These are phyloP conservation scores for Arctia plantaginis DNA, from an alignment of 2,888 invertebrate species.

Conservation along the genomic window DNA sequence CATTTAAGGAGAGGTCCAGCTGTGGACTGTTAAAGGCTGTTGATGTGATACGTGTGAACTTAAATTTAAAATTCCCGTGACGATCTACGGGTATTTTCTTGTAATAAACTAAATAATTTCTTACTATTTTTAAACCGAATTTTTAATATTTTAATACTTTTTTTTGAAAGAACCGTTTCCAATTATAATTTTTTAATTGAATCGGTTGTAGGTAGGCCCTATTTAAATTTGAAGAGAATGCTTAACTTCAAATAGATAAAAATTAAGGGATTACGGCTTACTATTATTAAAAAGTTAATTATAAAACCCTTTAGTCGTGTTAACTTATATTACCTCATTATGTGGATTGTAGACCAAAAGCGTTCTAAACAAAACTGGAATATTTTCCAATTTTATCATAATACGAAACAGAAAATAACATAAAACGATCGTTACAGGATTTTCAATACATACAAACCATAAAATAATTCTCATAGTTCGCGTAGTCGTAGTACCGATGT, in stretches of 20 bases:
- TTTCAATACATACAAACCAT: conserved; percentile 34
- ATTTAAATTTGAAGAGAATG: not conserved
- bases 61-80: too few relatives aligned
- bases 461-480: conserved; percentile 40
- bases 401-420: conserved; percentile 31
- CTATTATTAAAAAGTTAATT: not conserved
- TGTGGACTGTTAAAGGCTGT: too few relatives aligned
- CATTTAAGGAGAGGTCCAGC: too few relatives aligned
- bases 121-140: not conserved
- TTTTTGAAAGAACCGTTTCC: not conserved
- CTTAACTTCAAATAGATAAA: not conserved
- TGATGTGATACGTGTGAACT: too few relatives aligned
- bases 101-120: not conserved
- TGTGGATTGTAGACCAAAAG: conserved; percentile 5
- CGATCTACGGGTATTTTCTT: not conserved
- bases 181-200: not conserved
- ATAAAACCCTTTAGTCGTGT: not conserved
- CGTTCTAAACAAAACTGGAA: conserved; percentile 8
- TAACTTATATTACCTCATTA: not conserved
- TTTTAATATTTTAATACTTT: not conserved
- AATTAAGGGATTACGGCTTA: not conserved
- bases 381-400: conserved; percentile 24
- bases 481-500: conserved; percentile 61
- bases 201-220: not conserved
- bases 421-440: conserved; percentile 27